phyloP scores from a whole-genome alignment of 2,113 vertebrate genomes.

The Lophius piscatorius region DNA sequence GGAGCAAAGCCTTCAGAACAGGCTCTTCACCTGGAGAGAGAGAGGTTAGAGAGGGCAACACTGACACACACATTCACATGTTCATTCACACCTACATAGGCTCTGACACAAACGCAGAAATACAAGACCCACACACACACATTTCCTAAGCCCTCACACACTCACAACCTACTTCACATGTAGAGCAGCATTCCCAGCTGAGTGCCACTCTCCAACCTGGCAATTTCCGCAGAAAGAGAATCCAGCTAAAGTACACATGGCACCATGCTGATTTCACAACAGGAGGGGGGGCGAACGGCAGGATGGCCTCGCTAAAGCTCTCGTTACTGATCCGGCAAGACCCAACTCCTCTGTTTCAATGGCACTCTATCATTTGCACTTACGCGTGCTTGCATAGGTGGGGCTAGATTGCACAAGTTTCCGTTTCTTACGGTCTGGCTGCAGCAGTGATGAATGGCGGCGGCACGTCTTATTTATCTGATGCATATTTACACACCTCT shows the following conservation, averaged over 20 bases:
- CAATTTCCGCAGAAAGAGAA: slow-evolving; percentile 71
- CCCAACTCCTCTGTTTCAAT: slow-evolving; percentile 63
- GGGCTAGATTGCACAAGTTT: background rate
- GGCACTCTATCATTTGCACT: slow-evolving; percentile 45
- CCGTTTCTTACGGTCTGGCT: background rate
- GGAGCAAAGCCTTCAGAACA: slow-evolving; percentile 63
- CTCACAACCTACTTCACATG: slow-evolving; percentile 69
- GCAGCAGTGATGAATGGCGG: background rate
- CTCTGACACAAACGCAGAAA: slow-evolving; percentile 51
- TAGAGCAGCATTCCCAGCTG: slow-evolving; percentile 72
- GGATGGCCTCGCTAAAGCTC: slow-evolving; percentile 62
- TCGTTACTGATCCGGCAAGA: slow-evolving; percentile 61
- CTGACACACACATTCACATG: slow-evolving; percentile 36
- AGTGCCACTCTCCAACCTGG: slow-evolving; percentile 71
- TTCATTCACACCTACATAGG: slow-evolving; percentile 33
- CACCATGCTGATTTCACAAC: slow-evolving; percentile 63
- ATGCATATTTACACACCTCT: slow-evolving; percentile 4
- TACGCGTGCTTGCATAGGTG: slow-evolving; percentile 17
- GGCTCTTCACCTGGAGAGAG: slow-evolving; percentile 73
- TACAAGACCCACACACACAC: slow-evolving; percentile 36
- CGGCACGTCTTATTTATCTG: background rate
- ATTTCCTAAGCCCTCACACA: slow-evolving; percentile 34
- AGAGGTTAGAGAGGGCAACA: slow-evolving; percentile 50
- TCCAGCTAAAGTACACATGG: slow-evolving; percentile 71
- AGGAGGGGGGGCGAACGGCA: slow-evolving; percentile 58